A percentile compares a stretch with the other conserved stretches of the same genome.
Conservation (phyloP, 2,113 vertebrate genomes). For the Gobiocypris rarus region DNA sequence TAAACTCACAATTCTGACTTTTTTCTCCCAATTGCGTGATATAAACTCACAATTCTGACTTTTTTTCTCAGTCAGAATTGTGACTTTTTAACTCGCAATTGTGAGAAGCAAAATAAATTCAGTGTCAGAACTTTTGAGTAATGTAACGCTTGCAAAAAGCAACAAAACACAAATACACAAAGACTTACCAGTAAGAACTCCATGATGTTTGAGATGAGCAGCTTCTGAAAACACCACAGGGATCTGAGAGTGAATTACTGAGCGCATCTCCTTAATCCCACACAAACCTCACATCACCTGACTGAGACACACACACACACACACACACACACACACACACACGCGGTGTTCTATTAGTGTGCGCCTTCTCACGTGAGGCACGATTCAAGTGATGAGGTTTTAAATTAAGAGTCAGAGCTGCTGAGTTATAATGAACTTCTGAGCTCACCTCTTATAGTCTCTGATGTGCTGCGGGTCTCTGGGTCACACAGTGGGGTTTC, state of each 20-base stretch:
- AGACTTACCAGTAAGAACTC: slow-evolving; percentile 71
- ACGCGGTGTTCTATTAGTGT: slow-evolving; percentile 13
- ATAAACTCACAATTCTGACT: too few species aligned
- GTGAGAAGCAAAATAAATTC: too few species aligned
- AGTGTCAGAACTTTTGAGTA: background rate
- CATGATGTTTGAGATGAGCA: slow-evolving; percentile 58
- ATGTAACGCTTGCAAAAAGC: background rate
- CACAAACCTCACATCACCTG: background rate
- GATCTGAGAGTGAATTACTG: background rate
- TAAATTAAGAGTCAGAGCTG: background rate
- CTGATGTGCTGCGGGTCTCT: background rate
- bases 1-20: too few species aligned
- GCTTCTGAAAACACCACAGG: slow-evolving; percentile 14
- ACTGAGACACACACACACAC: too few species aligned
- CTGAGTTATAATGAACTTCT: background rate
- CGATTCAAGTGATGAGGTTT: background rate
- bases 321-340: too few species aligned
- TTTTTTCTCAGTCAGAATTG: too few species aligned
- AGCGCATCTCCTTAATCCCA: background rate
- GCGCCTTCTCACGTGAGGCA: too few species aligned
- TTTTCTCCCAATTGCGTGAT: too few species aligned
- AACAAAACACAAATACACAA: background rate
- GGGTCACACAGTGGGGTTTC: background rate
- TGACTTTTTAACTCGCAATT: too few species aligned
- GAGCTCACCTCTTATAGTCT: background rate